A percentile compares a stretch with the other conserved stretches of the same genome.
These are phyloP conservation scores for Eilema sororculum DNA, from an alignment of 2,888 invertebrate species.

Conservation along the genomic window DNA sequence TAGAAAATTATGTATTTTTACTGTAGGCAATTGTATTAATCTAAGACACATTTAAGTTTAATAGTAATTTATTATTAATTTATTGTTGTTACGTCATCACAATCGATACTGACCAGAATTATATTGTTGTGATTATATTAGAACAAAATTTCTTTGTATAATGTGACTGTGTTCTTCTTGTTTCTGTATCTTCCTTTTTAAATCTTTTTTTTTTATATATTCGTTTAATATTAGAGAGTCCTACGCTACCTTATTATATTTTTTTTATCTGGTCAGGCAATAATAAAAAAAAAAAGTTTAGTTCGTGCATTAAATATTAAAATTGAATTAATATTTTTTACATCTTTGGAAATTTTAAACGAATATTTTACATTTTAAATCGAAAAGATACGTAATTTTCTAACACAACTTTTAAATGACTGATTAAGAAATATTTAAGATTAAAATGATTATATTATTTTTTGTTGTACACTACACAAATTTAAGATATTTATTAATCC, in stretches of 20 bases:
- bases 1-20: conserved; percentile 48
- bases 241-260: neutral
- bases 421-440: conserved; percentile 55
- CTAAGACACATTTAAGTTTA: neutral
- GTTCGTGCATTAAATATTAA: neutral
- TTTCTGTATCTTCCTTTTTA: neutral
- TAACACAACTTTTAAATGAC: conserved; percentile 49
- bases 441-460: conserved; percentile 46
- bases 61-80: conserved; percentile 9
- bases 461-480: conserved; percentile 33
- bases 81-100: conserved; percentile 3
- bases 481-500: conserved; percentile 15
- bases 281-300: neutral
- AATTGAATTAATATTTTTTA: neutral
- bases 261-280: neutral
- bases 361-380: conserved; percentile 3
- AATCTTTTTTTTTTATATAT: neutral
- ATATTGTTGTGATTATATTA: neutral
- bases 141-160: neutral
- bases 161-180: neutral
- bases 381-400: conserved; percentile 44
- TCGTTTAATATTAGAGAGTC: neutral
- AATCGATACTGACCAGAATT: neutral
- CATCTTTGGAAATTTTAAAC: neutral
- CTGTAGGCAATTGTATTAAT: conserved; percentile 6